Evolutionary conservation across 2,888 invertebrate genomes (phyloP).

Genomic region (Galerucella nymphaeae): DNA sequence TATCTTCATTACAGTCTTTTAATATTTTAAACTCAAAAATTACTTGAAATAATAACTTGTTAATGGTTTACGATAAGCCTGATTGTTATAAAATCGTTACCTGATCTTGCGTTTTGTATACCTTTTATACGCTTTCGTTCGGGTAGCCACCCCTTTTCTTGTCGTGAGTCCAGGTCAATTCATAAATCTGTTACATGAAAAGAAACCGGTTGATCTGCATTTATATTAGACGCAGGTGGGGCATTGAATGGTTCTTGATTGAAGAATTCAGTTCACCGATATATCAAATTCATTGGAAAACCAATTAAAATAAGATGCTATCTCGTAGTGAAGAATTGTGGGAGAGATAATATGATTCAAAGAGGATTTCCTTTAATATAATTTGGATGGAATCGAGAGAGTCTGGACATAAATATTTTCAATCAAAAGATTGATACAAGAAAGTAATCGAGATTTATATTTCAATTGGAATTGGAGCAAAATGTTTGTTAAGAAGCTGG

Average conservation of each 20-base stretch:
- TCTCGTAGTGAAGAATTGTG: not conserved
- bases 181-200: slow-evolving; percentile 22
- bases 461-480: too few relatives aligned
- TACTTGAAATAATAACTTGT: too few relatives aligned
- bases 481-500: too few relatives aligned
- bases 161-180: slow-evolving; percentile 11
- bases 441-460: too few relatives aligned
- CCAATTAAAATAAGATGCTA: slow-evolving; percentile 26
- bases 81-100: too few relatives aligned
- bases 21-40: too few relatives aligned
- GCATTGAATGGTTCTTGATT: slow-evolving; percentile 26
- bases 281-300: slow-evolving; percentile 23
- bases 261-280: slow-evolving; percentile 16
- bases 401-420: too few relatives aligned
- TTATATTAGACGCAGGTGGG: slow-evolving; percentile 37
- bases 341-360: not conserved
- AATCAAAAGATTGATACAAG: too few relatives aligned
- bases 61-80: too few relatives aligned
- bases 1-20: too few relatives aligned
- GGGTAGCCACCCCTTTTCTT: slow-evolving; percentile 19
- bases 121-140: not conserved
- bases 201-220: slow-evolving; percentile 35
- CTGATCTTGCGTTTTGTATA: not conserved
- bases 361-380: not conserved
- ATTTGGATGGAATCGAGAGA: not conserved